Percentiles rank a stretch among this genome's conserved stretches.
These are phyloP conservation scores for Battus philenor DNA, from an alignment of 1,140 invertebrate genomes.

Conservation along the genomic window DNA sequence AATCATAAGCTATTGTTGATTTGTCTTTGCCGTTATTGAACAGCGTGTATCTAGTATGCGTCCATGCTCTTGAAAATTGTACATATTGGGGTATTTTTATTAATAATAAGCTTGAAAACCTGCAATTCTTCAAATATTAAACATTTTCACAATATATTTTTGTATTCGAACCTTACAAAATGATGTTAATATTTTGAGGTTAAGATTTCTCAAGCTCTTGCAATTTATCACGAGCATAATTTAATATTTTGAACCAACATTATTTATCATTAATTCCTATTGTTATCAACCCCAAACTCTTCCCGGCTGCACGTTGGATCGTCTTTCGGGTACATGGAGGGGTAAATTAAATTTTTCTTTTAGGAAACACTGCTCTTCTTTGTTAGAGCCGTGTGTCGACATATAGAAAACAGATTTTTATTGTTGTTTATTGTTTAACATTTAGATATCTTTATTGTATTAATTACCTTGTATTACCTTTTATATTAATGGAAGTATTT, in stretches of 20 bases:
- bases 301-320: constrained; percentile 35
- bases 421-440: too few species aligned
- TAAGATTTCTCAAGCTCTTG: constrained; percentile 12
- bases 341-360: constrained; percentile 51
- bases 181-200: constrained; percentile 15
- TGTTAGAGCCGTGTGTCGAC: constrained; percentile 55
- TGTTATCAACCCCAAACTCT: constrained; percentile 53
- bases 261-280: too few species aligned
- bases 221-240: background rate
- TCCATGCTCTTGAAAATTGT: background rate
- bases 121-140: too few species aligned
- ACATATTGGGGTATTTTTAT: background rate
- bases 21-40: too few species aligned
- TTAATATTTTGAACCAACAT: background rate
- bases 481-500: too few species aligned
- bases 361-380: constrained; percentile 52
- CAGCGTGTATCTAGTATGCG: background rate
- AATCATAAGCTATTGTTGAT: too few species aligned
- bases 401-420: constrained; percentile 43
- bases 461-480: too few species aligned
- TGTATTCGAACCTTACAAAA: background rate
- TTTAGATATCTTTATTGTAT: too few species aligned
- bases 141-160: background rate
- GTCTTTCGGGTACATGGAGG: constrained; percentile 44
- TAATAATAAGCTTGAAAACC: too few species aligned